These are phyloP conservation scores for Aphelocoma californica DNA, from an alignment of 2,797 vertebrate species.

Conservation along the genomic window DNA sequence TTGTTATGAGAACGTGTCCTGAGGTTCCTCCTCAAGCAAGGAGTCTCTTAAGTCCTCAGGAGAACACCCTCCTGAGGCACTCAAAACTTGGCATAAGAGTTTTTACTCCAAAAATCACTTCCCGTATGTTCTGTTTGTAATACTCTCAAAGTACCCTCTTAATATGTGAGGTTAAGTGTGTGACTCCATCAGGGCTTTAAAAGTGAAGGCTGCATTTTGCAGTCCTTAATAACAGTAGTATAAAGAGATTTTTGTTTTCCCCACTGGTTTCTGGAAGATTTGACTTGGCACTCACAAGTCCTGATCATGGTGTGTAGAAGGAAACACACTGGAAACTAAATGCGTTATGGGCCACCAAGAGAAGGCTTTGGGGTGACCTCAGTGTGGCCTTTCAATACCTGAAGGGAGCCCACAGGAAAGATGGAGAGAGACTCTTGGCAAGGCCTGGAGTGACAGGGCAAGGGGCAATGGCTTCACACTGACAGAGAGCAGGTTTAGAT, in stretches of 20 bases:
- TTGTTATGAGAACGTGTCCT: neutral
- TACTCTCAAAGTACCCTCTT: neutral
- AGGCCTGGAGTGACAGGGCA: neutral
- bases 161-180: neutral
- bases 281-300: neutral
- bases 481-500: neutral
- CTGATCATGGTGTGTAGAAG: neutral
- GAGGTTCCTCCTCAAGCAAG: neutral
- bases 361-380: neutral
- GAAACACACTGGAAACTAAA: neutral
- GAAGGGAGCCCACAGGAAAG: neutral
- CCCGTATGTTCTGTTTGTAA: neutral
- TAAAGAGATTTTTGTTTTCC: neutral
- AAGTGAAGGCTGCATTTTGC: neutral
- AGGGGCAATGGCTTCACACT: neutral
- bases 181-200: neutral
- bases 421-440: neutral
- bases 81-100: neutral
- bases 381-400: fast-evolving
- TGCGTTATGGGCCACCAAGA: fast-evolving
- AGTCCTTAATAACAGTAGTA: neutral
- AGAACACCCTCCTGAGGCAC: neutral
- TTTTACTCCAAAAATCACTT: neutral
- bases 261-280: neutral
- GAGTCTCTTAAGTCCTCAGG: neutral